A percentile compares a stretch with the other conserved stretches of the same genome.
Conservation (phyloP, 23 tunicate genomes). For the Oikopleura vanhoeffeni region DNA sequence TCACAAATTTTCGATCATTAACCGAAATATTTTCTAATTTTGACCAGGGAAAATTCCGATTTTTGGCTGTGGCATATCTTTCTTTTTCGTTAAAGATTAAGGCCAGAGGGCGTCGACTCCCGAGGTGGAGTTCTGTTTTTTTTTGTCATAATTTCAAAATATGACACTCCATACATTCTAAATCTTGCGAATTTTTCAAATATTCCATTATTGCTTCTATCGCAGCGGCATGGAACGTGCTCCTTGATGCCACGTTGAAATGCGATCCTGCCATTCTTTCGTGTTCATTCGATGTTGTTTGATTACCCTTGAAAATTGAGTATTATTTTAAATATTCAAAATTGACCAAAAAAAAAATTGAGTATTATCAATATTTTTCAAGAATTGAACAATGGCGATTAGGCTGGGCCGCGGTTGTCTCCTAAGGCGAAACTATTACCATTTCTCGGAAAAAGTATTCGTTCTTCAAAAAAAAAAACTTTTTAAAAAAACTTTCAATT, state of each 20-base stretch:
- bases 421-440: too few species aligned
- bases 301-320: background rate
- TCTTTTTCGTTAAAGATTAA: constrained; percentile 70
- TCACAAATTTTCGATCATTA: constrained; percentile 87
- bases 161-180: constrained; percentile 99
- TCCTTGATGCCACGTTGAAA: constrained; percentile 84
- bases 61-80: constrained; percentile 75
- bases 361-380: background rate
- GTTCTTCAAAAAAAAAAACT: too few species aligned
- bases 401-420: too few species aligned
- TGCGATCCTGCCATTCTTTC: constrained; percentile 95
- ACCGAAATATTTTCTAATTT: constrained; percentile 84
- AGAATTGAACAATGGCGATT: background rate
- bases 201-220: constrained; percentile 97
- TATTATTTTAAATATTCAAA: background rate
- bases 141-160: constrained; percentile 91
- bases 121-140: constrained; percentile 35
- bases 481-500: too few species aligned
- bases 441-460: too few species aligned
- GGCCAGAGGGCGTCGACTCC: constrained; percentile 94
- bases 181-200: constrained; percentile 92
- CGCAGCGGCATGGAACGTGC: constrained; percentile 61
- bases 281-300: constrained; percentile 16
- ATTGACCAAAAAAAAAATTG: background rate
- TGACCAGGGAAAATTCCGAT: constrained; percentile 98